These are phyloP conservation scores for Tetranychus urticae DNA, from an alignment of 1,140 invertebrate genomes.

Conservation along the genomic window DNA sequence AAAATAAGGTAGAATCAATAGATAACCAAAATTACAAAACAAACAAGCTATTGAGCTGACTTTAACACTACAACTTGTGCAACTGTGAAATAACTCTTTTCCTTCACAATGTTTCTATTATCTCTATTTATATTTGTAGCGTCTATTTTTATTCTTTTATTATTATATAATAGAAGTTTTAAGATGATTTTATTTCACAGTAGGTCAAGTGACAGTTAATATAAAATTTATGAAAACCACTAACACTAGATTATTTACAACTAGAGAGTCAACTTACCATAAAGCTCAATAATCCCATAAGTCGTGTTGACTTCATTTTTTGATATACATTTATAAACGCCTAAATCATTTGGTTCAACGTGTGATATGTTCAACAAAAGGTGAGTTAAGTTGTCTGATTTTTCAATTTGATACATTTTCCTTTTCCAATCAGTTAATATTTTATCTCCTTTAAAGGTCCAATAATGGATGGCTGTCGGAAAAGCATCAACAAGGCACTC, in stretches of 20 bases:
- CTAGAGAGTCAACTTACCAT: conserved; percentile 27
- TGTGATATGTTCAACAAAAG: conserved; percentile 50
- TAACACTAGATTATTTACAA: neutral
- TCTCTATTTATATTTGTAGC: no score
- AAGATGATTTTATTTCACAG: no score
- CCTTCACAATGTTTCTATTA: no score
- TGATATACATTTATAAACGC: conserved; percentile 51
- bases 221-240: no score
- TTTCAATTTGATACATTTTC: conserved; percentile 8
- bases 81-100: no score
- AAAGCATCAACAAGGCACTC: conserved; percentile 71
- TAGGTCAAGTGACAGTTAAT: no score
- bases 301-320: conserved; percentile 54
- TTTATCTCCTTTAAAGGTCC: conserved; percentile 52
- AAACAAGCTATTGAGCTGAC: no score
- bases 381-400: conserved; percentile 5
- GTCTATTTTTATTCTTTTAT: no score
- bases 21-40: no score
- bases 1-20: no score
- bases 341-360: conserved; percentile 35
- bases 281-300: conserved; percentile 42
- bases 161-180: no score
- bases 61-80: no score
- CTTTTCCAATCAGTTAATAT: conserved; percentile 32
- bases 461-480: conserved; percentile 56